A percentile compares a stretch with the other conserved stretches of the same genome.
Evolutionary conservation across 2,888 invertebrate species (phyloP).

Genomic region (Protophormia terraenovae): DNA sequence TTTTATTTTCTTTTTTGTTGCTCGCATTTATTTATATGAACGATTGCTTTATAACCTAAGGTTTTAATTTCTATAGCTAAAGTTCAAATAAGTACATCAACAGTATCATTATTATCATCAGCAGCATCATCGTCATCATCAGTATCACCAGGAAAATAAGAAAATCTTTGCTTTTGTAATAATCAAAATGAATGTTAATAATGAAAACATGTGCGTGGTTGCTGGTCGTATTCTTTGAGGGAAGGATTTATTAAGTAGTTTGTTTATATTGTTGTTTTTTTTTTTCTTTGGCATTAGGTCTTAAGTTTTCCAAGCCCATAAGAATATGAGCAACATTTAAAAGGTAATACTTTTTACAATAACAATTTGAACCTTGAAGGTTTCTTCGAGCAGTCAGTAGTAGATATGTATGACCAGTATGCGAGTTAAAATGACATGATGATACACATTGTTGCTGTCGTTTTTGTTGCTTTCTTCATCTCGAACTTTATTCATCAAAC

Average conservation of each 20-base stretch:
- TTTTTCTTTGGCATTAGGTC: neutral
- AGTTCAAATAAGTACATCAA: neutral
- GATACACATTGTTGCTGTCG: conserved; percentile 23
- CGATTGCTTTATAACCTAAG: neutral
- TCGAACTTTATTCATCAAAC: conserved; percentile 56
- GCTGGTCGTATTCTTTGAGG: neutral
- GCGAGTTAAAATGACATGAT: conserved; percentile 13
- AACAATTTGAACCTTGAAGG: conserved; percentile 5
- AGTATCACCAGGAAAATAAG: neutral
- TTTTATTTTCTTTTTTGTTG: neutral
- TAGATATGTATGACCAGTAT: conserved; percentile 31
- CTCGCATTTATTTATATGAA: neutral
- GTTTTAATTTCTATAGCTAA: conserved; percentile 11
- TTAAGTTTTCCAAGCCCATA: neutral
- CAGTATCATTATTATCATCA: neutral
- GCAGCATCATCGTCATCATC: neutral
- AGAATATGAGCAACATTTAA: conserved; percentile 14
- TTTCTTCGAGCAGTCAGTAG: too few species aligned
- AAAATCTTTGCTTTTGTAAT: neutral
- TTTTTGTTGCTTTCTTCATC: conserved; percentile 11
- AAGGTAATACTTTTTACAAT: conserved; percentile 19
- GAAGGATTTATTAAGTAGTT: conserved; percentile 7
- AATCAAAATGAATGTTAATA: conserved; percentile 8
- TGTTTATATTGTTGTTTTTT: neutral
- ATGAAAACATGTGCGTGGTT: conserved; percentile 8